Percentiles rank a stretch among this genome's conserved stretches.
These are phyloP conservation scores for Drosophila mettleri DNA, from an alignment of 2,888 invertebrate species.

Conservation along the genomic window DNA sequence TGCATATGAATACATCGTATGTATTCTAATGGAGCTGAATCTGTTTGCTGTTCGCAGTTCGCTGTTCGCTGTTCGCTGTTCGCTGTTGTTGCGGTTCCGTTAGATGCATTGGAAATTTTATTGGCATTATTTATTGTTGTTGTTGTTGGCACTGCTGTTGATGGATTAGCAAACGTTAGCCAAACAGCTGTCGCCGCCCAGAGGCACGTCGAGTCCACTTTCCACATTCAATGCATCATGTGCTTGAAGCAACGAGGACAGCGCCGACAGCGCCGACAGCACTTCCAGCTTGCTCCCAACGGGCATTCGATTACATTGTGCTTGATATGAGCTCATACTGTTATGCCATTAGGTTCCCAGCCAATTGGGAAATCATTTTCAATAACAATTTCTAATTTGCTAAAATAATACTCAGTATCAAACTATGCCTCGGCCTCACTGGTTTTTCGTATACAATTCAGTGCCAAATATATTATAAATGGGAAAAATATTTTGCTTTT, in stretches of 20 bases:
- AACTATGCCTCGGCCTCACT: not conserved
- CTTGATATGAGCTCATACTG: constrained; percentile 3
- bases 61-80: constrained; percentile 16
- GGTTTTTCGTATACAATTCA: not conserved
- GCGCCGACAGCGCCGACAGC: constrained; percentile 1
- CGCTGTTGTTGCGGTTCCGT: constrained; percentile 23
- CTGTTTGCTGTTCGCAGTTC: constrained; percentile 24
- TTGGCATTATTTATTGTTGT: constrained; percentile 49
- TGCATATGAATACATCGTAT: constrained; percentile 60
- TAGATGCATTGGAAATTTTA: constrained; percentile 57
- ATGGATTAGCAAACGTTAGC: constrained; percentile 66
- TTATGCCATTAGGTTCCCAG: constrained; percentile 34
- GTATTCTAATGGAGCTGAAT: constrained; percentile 57
- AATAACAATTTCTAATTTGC: constrained; percentile 35
- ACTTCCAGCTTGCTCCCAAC: not conserved
- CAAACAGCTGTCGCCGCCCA: constrained; percentile 29
- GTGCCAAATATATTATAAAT: not conserved
- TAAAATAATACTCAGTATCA: not conserved
- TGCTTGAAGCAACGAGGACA: constrained; percentile 14
- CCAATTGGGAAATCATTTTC: constrained; percentile 30
- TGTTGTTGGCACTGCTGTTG: constrained; percentile 55
- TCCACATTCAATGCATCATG: constrained; percentile 49
- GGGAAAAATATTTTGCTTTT: too few relatives aligned
- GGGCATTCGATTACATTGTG: constrained; percentile 54
- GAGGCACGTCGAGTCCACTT: not conserved